These are phyloP conservation scores for Ifrita kowaldi DNA, from an alignment of 2,113 vertebrate genomes.

Conservation along the genomic window DNA sequence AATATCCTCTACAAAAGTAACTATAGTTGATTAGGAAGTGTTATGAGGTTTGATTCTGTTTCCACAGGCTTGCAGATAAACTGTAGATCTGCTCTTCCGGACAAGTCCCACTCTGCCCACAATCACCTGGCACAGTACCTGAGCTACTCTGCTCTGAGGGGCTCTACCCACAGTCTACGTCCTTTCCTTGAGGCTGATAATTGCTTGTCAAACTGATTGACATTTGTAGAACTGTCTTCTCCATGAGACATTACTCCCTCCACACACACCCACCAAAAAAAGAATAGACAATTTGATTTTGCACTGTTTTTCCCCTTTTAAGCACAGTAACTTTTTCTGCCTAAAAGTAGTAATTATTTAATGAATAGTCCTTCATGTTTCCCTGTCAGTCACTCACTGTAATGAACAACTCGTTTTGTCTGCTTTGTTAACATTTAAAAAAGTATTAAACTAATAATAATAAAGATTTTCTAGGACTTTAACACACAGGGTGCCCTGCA, in stretches of 20 bases:
- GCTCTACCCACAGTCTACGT: constrained; percentile 9
- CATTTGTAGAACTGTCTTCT: constrained; percentile 77
- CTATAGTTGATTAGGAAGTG: neutral
- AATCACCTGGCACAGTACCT: neutral
- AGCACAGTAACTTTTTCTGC: constrained; percentile 60
- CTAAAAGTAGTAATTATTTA: constrained; percentile 82
- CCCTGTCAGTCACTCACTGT: constrained; percentile 74
- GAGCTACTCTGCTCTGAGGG: neutral
- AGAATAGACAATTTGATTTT: constrained; percentile 72
- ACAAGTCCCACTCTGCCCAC: neutral
- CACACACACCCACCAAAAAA: constrained; percentile 49
- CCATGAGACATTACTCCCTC: constrained; percentile 65
- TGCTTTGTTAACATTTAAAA: constrained; percentile 68
- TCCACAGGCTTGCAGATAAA: neutral
- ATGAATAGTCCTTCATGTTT: constrained; percentile 75
- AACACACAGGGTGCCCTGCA: neutral
- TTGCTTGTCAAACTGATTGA: constrained; percentile 83
- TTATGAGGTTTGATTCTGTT: neutral
- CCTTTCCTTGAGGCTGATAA: constrained; percentile 73
- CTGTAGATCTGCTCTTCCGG: neutral
- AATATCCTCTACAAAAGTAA: neutral
- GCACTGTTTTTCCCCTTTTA: constrained; percentile 65
- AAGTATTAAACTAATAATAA: constrained; percentile 71
- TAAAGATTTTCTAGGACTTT: constrained; percentile 56
- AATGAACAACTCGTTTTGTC: constrained; percentile 75